A percentile compares a stretch with the other conserved stretches of the same genome.
Conservation (phyloP, 2,113 vertebrate genomes). For the Macaca mulatta region DNA sequence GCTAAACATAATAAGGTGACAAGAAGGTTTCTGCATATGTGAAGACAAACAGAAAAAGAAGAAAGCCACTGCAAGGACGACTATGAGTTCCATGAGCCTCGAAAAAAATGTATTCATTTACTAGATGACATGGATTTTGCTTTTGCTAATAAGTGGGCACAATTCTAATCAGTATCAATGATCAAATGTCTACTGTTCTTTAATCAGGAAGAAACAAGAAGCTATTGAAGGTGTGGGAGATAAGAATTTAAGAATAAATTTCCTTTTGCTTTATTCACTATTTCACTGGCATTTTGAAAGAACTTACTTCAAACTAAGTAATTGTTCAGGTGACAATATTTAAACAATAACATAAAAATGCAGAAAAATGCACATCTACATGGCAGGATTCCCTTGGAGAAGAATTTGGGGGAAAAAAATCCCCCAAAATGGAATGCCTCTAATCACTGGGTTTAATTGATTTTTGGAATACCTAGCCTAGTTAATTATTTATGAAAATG, state of each 20-base stretch:
- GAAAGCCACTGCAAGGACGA: neutral
- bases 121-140: neutral
- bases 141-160: neutral
- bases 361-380: neutral
- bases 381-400: neutral
- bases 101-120: neutral
- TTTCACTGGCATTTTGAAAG: neutral
- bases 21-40: neutral
- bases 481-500: conserved; percentile 40
- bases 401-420: neutral
- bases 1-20: neutral
- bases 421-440: neutral
- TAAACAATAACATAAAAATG: neutral
- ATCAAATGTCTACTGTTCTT: neutral
- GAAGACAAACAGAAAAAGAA: neutral
- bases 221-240: neutral
- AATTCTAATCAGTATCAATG: neutral
- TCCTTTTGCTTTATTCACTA: neutral
- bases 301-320: neutral
- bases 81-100: neutral
- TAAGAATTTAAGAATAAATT: neutral
- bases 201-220: neutral
- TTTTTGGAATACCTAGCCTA: neutral
- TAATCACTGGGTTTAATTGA: neutral
- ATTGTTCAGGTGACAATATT: neutral